Conservation (phyloP, 2,888 invertebrate genomes). For the Yponomeuta plumbellus region DNA sequence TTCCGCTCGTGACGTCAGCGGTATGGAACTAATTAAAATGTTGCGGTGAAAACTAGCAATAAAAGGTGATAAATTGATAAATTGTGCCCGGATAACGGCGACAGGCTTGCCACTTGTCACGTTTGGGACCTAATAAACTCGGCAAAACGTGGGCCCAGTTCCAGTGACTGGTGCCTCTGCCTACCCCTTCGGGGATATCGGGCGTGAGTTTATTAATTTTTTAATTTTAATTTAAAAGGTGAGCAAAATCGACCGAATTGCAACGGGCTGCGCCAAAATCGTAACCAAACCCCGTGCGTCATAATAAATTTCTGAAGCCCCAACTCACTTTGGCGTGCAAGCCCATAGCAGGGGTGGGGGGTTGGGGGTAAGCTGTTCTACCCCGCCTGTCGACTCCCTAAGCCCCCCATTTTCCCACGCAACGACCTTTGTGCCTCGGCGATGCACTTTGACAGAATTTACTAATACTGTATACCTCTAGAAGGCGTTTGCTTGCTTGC, state of each 20-base stretch:
- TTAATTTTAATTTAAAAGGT: no score
- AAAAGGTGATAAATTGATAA: no score
- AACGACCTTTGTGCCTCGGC: conserved; percentile 75
- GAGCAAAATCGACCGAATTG: background rate
- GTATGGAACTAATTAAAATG: background rate
- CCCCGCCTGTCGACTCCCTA: conserved; percentile 27
- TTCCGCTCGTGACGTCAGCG: background rate
- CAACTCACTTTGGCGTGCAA: conserved; percentile 56
- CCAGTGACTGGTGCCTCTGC: no score
- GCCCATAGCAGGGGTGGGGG: conserved; percentile 46
- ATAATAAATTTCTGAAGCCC: conserved; percentile 72
- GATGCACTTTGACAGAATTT: conserved; percentile 75
- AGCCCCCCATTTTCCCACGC: conserved; percentile 54
- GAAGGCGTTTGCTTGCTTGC: conserved; percentile 49
- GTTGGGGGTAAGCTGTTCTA: conserved; percentile 27
- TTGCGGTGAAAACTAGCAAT: background rate
- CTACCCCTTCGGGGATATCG: no score
- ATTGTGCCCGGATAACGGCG: no score
- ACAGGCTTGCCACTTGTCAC: no score
- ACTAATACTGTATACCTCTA: conserved; percentile 62
- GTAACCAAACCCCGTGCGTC: conserved; percentile 48
- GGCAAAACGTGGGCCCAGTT: no score
- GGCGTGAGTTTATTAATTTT: no score
- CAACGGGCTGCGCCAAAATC: conserved; percentile 7
- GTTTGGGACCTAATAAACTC: no score